phyloP scores from a whole-genome alignment of 2,888 invertebrate genomes.

The Caradrina kadenii region DNA sequence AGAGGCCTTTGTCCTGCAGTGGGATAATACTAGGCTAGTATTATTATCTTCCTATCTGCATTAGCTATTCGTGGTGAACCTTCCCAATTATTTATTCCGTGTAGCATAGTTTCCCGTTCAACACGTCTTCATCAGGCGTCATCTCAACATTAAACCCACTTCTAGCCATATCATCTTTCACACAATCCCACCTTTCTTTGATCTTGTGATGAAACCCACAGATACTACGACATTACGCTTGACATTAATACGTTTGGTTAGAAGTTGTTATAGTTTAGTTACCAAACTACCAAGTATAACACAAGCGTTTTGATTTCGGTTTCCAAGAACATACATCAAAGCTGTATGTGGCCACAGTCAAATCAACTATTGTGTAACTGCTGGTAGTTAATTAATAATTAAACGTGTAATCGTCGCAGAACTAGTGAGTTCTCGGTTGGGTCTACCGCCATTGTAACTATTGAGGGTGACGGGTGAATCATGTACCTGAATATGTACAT shows the following conservation, averaged over 20 bases:
- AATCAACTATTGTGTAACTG: conserved; percentile 2
- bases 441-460: too few relatives aligned
- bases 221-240: background rate
- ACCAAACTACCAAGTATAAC: conserved; percentile 7
- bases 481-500: too few relatives aligned
- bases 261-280: conserved; percentile 1
- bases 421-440: background rate
- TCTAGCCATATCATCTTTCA: background rate
- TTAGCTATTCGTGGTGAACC: too few relatives aligned
- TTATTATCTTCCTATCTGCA: too few relatives aligned
- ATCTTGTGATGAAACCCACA: background rate
- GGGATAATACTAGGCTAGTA: too few relatives aligned
- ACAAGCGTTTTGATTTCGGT: conserved; percentile 4
- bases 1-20: too few relatives aligned
- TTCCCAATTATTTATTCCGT: too few relatives aligned
- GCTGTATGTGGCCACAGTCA: background rate
- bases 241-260: background rate
- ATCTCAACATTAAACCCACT: too few relatives aligned
- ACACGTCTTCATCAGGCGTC: too few relatives aligned
- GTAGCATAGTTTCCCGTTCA: too few relatives aligned
- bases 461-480: too few relatives aligned
- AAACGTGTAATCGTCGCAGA: background rate
- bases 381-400: conserved; percentile 5
- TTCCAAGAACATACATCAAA: conserved; percentile 17
- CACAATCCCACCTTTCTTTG: background rate